phyloP scores from a whole-genome alignment of 2,797 vertebrate genomes.

The Periparus ater region DNA sequence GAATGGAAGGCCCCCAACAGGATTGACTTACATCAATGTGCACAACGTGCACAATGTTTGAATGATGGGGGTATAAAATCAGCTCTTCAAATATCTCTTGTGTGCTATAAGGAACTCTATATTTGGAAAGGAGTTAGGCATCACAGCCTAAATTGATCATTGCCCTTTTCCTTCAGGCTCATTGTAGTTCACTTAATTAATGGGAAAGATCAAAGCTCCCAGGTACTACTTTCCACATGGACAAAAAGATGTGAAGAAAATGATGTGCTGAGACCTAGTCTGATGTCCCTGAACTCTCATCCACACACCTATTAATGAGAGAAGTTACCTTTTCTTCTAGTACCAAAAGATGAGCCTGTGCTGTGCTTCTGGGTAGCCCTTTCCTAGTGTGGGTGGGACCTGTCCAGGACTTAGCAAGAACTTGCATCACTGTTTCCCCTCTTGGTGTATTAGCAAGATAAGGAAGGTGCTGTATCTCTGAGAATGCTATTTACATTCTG shows the following conservation, averaged over 20 bases:
- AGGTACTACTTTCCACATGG: background rate
- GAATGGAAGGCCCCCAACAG: background rate
- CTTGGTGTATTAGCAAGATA: background rate
- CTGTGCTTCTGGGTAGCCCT: background rate
- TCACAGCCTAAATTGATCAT: background rate
- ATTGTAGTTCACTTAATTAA: background rate
- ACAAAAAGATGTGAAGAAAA: background rate
- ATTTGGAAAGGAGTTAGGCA: background rate
- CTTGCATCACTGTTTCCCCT: background rate
- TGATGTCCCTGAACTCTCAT: background rate
- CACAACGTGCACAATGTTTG: background rate
- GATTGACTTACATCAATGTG: background rate
- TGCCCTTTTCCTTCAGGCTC: background rate
- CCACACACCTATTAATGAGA: background rate
- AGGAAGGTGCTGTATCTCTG: background rate
- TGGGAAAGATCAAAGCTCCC: background rate
- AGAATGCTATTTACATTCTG: background rate
- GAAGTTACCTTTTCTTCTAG: background rate
- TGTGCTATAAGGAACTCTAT: background rate
- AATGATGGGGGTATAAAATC: background rate
- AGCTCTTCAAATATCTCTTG: background rate
- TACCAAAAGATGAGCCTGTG: background rate
- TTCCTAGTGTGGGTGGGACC: background rate
- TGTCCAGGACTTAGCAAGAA: background rate
- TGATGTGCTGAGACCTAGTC: background rate